Base-by-base conservation (phyloP, 2,113 vertebrate species). In the Channa maculata region DNA sequence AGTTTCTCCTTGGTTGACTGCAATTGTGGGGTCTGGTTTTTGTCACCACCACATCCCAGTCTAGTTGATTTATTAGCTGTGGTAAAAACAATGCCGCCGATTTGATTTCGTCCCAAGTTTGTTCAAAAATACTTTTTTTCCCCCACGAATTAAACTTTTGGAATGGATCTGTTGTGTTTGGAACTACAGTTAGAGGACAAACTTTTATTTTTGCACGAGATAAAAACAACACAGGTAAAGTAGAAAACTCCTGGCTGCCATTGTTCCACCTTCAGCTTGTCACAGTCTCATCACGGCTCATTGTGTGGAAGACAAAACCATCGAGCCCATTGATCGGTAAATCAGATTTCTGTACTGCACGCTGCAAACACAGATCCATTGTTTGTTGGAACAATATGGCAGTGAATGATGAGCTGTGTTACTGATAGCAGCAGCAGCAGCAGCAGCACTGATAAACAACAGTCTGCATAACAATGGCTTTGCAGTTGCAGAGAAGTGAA, bases 361-460 rank as follows among this genome's bases (percentile, higher is more conserved):
- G 49, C 60, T 37, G 67, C 68, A 43, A 79, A 85, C 86, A 83
- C 75, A 62, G n/a, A 70, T 78, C 67, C 85, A 87, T 89, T 91
- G 88, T 90, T 80, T 78, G 81, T 49, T 10, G 65, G 77, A 80
- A 90, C 86, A 91, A 89, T 83, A 44, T 86, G 88, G 48, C 83
- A 67, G 79, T 84, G 88, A 90, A 85, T 78, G 86, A 91, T 88
- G 90, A 85, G 83, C 74, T 48, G 82, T 72, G 86, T 75, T 80
- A 77, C 64, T 67, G 87, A 88, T 85, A 71, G 79, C 86, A 75
- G 80, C 87, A 12, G 24, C 24, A 24, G 24, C 24, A 24, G 24
- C 24, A 24, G 24, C 24, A 24, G 65, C 68, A 1, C 77, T 59
- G 86, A 89, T 85, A 83, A 86, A 87, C 88, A 90, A 81, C 81